Evolutionary conservation across 2,113 vertebrate genomes (phyloP).

Genomic region (Cyanoderma ruficeps): DNA sequence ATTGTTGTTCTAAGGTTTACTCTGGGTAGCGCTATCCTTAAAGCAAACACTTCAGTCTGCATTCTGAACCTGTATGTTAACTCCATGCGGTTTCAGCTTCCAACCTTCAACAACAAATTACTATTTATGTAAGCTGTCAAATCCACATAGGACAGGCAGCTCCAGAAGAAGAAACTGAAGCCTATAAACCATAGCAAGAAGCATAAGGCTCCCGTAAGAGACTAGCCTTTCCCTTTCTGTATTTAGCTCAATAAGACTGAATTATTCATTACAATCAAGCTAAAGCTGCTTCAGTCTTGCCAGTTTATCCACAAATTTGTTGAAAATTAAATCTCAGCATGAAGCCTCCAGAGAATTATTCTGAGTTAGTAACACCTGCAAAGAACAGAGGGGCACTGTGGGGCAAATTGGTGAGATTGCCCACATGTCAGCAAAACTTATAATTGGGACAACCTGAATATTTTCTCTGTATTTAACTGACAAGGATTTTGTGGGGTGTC

Average conservation of each 20-base stretch:
- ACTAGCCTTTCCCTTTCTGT: constrained; percentile 8
- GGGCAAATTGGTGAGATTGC: constrained; percentile 11
- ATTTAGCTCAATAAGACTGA: constrained; percentile 14
- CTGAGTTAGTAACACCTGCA: constrained; percentile 53
- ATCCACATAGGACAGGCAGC: constrained; percentile 10
- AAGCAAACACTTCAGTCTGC: constrained; percentile 3
- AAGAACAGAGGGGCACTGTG: constrained; percentile 65
- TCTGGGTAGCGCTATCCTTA: constrained; percentile 25
- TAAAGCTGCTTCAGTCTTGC: not conserved
- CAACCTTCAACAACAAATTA: constrained; percentile 41
- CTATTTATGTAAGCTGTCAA: constrained; percentile 37
- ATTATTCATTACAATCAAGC: constrained; percentile 61
- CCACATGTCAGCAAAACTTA: constrained; percentile 22
- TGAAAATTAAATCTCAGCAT: constrained; percentile 24
- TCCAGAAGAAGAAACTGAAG: not conserved
- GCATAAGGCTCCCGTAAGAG: not conserved
- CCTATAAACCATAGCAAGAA: not conserved
- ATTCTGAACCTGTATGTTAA: not conserved
- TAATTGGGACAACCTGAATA: constrained; percentile 13
- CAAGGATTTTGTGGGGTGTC: not conserved
- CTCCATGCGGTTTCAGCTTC: constrained; percentile 46
- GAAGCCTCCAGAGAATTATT: constrained; percentile 32
- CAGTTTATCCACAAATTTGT: constrained; percentile 11
- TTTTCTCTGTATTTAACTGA: not conserved
- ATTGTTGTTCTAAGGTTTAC: constrained; percentile 34